Base-by-base conservation (phyloP, 2,113 vertebrate species). In the Oxyruncus cristatus region DNA sequence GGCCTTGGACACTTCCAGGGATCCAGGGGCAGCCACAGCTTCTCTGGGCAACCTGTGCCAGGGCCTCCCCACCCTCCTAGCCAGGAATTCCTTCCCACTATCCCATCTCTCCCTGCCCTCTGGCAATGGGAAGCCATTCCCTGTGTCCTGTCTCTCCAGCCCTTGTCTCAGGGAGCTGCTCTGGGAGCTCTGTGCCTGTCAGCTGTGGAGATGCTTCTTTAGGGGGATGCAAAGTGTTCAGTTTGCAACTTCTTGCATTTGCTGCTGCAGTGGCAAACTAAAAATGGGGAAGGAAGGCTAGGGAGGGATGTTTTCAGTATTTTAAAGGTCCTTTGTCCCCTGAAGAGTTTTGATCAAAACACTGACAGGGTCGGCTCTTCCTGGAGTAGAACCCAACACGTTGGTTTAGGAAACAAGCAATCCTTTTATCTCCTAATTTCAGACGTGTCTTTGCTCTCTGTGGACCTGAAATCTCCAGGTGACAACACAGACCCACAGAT, bases 311-410 rank as follows among this genome's bases (percentile, higher is more conserved):
- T 58, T 77, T 71, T 95, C 91, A 95, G 96, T 89, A 9, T 52
- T 97, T 97, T 96, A 97, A 91, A 97, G 91, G 97, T 97, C 89
- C 68, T 59, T 9, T 70, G 62, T 95, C 95, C 84, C 96, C 90
- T 89, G 97, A 95, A 97, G 97, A 94, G 93, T 93, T 97, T 97
- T 98, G 98, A 98, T 98, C 97, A 97, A 96, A 97, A 89, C 52
- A 73, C 96, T 97, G 97, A 98, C 97, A 98, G 97, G 97, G 98
- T 98, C 97, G 91, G 96, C 97, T 96, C 97, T 98, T 98, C 95
- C 87, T 83, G 95, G 78, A 91, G 85, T 83, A 33, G 67, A 95
- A 89, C 96, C 84, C 97, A 95, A 77, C 92, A 92, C 91, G 88
- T 95, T 79, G 30, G 93, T 89, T 93, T 93, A 97, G 97, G 97